Base-by-base conservation (phyloP, 2,888 invertebrate species). In the Standfussiana lucernea region DNA sequence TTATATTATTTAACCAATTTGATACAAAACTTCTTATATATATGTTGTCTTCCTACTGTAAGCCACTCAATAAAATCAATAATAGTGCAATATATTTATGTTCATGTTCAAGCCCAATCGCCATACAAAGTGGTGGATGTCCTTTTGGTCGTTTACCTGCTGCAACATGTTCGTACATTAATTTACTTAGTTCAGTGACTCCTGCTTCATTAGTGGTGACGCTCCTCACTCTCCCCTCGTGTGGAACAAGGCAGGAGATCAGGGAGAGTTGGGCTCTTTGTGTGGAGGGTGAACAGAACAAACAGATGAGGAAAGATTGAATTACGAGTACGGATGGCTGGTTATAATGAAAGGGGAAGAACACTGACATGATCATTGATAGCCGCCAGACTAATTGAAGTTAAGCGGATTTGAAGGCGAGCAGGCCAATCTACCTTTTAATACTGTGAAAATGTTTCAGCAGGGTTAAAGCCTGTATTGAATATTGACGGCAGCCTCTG, bases 161-260 rank as follows among this genome's bases (percentile, higher is more conserved):
- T 42, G 84, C 66, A 75, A 72, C 87, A 80, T 86, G 78, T 76
- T 83, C 80, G 76, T 77, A 83, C 83, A 84, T 82, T 87, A 89
- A 89, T 89, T 88, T 88, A 88, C 81, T 89, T 81, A 83, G 83
- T 87, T 87, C 79, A 83, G 67, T 75, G 80, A 84, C 82, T 84
- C 87, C 79, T 82, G 84, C 84, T 89, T 89, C 89, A 89, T 89
- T 89, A 89, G 86, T 83, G 84, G 85, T 65, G 82, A 79, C 79
- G 86, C 70, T 78, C 73, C 85, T 76, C 85, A 82, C 80, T 75
- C 79, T 53, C 24, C 74, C 62, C 64, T 40, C 32, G 47, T 2
- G 42, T 40, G 81, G 67, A 35, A 66, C 74, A 80, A 87, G 75
- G 0, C 53, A 86, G 18, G 61, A 71, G 74, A 72, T 59, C 7